These are phyloP conservation scores for Tinea trinotella DNA, from an alignment of 2,888 invertebrate species.

Conservation along the genomic window DNA sequence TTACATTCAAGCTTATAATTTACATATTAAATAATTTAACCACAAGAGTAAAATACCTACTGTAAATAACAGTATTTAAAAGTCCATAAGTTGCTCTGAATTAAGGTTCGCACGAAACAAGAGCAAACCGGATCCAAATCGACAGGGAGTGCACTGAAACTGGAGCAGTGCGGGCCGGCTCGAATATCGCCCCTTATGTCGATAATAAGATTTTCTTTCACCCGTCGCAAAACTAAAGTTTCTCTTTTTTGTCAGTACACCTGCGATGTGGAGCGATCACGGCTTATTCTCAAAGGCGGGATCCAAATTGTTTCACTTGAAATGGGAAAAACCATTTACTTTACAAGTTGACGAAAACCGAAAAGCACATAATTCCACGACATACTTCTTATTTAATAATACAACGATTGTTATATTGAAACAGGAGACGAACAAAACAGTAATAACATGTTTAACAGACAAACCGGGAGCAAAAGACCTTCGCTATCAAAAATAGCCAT, in stretches of 20 bases:
- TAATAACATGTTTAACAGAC: background rate
- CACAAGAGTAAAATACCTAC: conserved; percentile 22
- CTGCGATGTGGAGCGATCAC: conserved; percentile 60
- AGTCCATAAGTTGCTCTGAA: conserved; percentile 43
- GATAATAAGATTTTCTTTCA: conserved; percentile 67
- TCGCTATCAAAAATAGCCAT: background rate
- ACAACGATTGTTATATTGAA: background rate
- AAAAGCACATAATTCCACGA: too few relatives aligned
- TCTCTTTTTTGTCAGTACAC: conserved; percentile 66
- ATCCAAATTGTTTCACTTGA: conserved; percentile 24
- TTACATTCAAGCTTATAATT: conserved; percentile 12
- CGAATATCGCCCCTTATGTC: conserved; percentile 66
- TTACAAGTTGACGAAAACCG: background rate
- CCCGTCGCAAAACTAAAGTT: conserved; percentile 50
- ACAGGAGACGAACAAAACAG: background rate
- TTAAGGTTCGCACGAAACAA: conserved; percentile 57
- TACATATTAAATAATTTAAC: conserved; percentile 11
- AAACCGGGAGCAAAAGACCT: background rate
- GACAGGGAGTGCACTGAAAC: conserved; percentile 56
- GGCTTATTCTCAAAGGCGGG: conserved; percentile 42
- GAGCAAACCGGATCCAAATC: conserved; percentile 64
- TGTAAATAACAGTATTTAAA: conserved; percentile 49
- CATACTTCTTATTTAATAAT: background rate
- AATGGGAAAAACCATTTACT: background rate
- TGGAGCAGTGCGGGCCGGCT: conserved; percentile 55